A percentile compares a stretch with the other conserved stretches of the same genome.
These are phyloP conservation scores for Venusia cambrica DNA, from an alignment of 2,888 invertebrate genomes.

Conservation along the genomic window DNA sequence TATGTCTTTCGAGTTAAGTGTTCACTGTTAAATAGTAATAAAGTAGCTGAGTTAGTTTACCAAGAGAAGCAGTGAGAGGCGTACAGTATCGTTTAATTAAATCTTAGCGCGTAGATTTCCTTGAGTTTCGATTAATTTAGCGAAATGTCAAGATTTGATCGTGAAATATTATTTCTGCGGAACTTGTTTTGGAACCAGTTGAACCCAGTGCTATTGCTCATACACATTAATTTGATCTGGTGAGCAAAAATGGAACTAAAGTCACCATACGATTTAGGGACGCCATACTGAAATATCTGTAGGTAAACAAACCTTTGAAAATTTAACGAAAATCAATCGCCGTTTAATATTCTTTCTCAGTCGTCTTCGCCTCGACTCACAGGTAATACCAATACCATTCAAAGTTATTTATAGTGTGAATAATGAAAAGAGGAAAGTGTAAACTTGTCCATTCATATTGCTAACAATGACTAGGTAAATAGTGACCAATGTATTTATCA, in stretches of 20 bases:
- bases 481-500: constrained; percentile 1
- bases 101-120: constrained; percentile 29
- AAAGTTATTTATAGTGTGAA: constrained; percentile 12
- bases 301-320: too few relatives aligned
- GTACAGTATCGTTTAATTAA: constrained; percentile 23
- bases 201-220: too few relatives aligned
- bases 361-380: too few relatives aligned
- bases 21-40: constrained; percentile 14
- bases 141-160: constrained; percentile 21
- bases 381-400: not conserved
- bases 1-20: too few relatives aligned
- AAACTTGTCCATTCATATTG: constrained; percentile 4
- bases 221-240: too few relatives aligned
- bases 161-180: constrained; percentile 22
- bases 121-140: constrained; percentile 29
- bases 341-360: too few relatives aligned
- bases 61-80: constrained; percentile 28
- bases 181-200: constrained; percentile 12
- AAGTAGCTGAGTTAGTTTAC: constrained; percentile 15
- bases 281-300: too few relatives aligned
- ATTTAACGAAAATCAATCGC: too few relatives aligned
- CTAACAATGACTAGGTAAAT: constrained; percentile 6
- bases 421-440: constrained; percentile 7
- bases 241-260: too few relatives aligned
- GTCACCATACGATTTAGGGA: too few relatives aligned